Evolutionary conservation across 2,888 invertebrate species (phyloP), one percentile per base, ranked within the genome.

Genomic region (Amblyteles armatorius): DNA sequence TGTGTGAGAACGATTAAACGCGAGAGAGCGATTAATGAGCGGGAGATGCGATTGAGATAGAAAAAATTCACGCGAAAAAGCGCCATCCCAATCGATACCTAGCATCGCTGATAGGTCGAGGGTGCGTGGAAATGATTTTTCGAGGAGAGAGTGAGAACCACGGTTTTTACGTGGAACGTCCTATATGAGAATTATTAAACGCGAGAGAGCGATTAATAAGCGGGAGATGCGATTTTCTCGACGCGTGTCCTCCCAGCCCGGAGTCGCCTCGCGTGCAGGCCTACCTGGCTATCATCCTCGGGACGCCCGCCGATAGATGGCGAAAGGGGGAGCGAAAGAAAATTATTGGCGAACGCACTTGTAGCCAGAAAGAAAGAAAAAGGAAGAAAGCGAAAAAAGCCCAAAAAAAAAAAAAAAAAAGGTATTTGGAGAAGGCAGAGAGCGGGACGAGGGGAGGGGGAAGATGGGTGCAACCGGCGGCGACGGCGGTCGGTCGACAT

Each of bases 401-500:
- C 40, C 40, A 9, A 40, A 44, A 73, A 19, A 50, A 9, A 40
- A 44, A 73, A 19, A 50, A 65, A 13, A 48, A 29, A 29, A 72
- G 52, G 19, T 57, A 36, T 52, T n/a, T 11, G 7, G 65, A 50
- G 22, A 26, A 85, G 52, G 33, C 33, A 13, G 71, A 29, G 11
- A 26, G 52, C 67, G 71, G 44, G 55, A 57, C 26, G 76, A 78
- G 73, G 33, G 73, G 55, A 74, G 69, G 55, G 63, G 16, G 55
- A 50, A 67, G 77, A 74, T 74, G 72, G 60, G 74, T 68, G 79
- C 55, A 55, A 67, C 60, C 76, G 82, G 79, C 65, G 81, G 40
- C 77, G 81, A 55, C 81, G 87, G 87, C 84, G 86, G 86, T 86
- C 87, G 86, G 82, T 83, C 89, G 85, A 88, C 91, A 90, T 91